Conservation (phyloP, 2,797 vertebrate species). For the Pogoniulus pusillus region DNA sequence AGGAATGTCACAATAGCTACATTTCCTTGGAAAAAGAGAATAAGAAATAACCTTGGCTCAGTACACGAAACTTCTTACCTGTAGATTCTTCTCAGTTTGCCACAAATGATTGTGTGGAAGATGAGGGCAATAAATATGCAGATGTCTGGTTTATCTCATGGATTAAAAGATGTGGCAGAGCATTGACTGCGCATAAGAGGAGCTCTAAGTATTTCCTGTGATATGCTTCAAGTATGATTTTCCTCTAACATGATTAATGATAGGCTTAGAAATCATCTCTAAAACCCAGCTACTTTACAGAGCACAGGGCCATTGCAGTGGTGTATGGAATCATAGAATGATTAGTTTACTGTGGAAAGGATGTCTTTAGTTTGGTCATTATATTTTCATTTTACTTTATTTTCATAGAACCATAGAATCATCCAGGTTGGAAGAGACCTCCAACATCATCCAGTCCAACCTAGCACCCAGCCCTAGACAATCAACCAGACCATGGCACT, state of each 20-base stretch:
- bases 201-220: not conserved
- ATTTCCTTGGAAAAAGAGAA: not conserved
- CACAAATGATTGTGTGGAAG: not conserved
- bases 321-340: no score
- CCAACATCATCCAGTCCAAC: no score
- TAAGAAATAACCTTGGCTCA: not conserved
- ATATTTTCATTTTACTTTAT: no score
- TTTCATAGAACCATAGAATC: no score
- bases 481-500: no score
- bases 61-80: not conserved
- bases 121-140: not conserved
- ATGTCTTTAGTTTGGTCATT: no score
- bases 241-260: not conserved
- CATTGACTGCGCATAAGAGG: not conserved
- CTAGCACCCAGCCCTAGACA: no score
- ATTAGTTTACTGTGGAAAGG: no score
- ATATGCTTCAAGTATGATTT: not conserved
- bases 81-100: not conserved
- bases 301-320: not conserved
- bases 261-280: not conserved
- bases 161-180: not conserved
- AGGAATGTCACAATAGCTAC: not conserved
- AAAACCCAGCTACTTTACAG: not conserved
- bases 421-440: no score
- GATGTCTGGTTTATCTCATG: not conserved